Base-by-base conservation (phyloP, 2,888 invertebrate species). In the Cerceris ruficornis region DNA sequence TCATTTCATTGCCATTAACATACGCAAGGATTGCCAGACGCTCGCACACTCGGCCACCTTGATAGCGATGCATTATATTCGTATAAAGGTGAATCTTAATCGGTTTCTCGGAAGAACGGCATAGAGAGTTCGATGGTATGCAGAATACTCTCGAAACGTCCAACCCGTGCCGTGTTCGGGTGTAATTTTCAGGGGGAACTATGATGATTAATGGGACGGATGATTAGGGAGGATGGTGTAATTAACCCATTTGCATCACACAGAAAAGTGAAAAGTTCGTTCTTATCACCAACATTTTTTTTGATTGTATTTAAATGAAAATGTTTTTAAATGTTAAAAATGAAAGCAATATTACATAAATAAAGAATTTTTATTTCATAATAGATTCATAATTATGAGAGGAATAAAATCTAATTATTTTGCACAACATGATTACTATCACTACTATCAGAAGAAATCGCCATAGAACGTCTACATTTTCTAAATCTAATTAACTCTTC, bases 1-100 rank as follows among this genome's bases (percentile, higher is more conserved):
- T 88, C 88, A 81, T 88, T 88, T 88, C 84, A 74, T 82, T 80
- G 85, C 77, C 87, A 89, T 89, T 89, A 89, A 88, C 88, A 86
- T 87, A 86, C 77, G 77, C 80, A 49, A 77, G 64, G 65, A 54
- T 49, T 60, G 28, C 69, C 66, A 65, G 67, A 28, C 68, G 28
- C 46, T 59, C 67, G 28, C 76, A 69, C 69, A 62, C 73, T 64
- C 68, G 69, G 28, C 28, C 69, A 52, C 69, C 52, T 61, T 28
- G 57, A 67, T 70, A 68, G 28, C 66, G 54, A 54, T 50, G 41
- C 39, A 55, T 62, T 62, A 68, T 15, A 28, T 42, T 7, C 57
- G 42, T 15, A 39, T 46, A 46, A 55, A n/a, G 50, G 52, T 39
- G 43, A 28, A 15, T 15, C 64, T 52, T 50, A 50, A 75, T 70